Evolutionary conservation across 1,140 invertebrate genomes (phyloP).

Genomic region (Anastrepha obliqua): DNA sequence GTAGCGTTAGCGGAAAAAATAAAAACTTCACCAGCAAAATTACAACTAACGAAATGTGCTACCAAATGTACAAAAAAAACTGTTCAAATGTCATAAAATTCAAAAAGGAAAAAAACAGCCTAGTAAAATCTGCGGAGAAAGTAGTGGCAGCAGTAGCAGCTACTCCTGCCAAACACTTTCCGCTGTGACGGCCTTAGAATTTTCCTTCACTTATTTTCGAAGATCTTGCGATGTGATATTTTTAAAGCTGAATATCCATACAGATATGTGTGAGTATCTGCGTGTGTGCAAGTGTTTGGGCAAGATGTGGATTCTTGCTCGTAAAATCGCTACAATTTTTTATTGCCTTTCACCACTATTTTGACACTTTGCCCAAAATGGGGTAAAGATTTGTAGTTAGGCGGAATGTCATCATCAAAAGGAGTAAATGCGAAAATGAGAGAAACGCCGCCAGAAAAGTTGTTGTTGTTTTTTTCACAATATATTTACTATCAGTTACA

Average conservation of each 20-base stretch:
- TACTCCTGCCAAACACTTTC: neutral
- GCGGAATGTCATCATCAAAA: conserved; percentile 20
- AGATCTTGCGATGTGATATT: neutral
- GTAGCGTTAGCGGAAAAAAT: neutral
- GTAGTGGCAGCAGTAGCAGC: neutral
- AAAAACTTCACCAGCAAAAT: conserved; percentile 10
- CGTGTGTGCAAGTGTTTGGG: neutral
- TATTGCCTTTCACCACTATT: conserved; percentile 42
- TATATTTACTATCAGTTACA: conserved; percentile 19
- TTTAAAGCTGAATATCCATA: neutral
- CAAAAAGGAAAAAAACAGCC: neutral
- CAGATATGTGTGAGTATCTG: too few species aligned
- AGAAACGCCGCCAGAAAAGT: neutral
- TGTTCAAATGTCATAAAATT: conserved; percentile 3
- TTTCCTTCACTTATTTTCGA: neutral
- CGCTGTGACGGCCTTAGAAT: neutral
- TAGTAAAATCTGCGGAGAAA: neutral
- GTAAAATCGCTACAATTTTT: conserved; percentile 43
- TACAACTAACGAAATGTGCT: conserved; percentile 26
- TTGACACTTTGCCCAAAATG: conserved; percentile 52
- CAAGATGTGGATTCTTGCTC: neutral
- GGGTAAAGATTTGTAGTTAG: conserved; percentile 19
- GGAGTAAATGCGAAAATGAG: conserved; percentile 24
- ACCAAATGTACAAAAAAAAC: conserved; percentile 36
- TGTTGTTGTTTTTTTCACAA: neutral